Base-by-base conservation (phyloP, 64 coral and sea anemone species). In the Catalaphyllia jardinei region DNA sequence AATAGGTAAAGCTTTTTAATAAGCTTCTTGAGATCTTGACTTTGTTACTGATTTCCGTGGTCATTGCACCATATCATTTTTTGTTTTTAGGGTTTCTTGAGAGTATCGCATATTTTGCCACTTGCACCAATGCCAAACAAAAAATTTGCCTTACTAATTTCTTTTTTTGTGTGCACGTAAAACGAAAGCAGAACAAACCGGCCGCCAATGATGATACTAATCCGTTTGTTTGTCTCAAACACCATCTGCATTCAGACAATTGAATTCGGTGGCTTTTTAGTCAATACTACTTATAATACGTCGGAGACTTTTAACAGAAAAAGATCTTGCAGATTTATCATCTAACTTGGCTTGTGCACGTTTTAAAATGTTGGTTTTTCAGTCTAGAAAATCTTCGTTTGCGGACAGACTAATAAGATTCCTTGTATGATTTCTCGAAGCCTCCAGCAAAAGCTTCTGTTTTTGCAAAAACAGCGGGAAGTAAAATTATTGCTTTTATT, bases 391-490 rank as follows among this genome's bases (percentile, higher is more conserved):
- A 55, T 55, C n/a, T 28, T 69, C 65, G 20, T 5, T 57, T 12
- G 51, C 2, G 2, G 12, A 15, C 8, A 27, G 46, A 28, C 38
- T 77, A 77, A 77, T 77, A 55, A 79, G 29, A 27, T 28, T 55
- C 76, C 10, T 51, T 57, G 51, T 50, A 29, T 79, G 76, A n/a
- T 79, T 24, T 55, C 76, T 55, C 49, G 24, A 55, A 55, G 55
- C 6, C 2, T 14, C 10, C 10, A 55, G 22, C 10, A 54, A 4
- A 50, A 16, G 2, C 15, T 69, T 8, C 10, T 69, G 0, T 67
- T 69, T 69, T 69, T 69, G 65, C 22, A 25, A 20, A 29, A 31
- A 49, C 51, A 79, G 76, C 76, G 76, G 76, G 76, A 55, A 28
- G 12, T 79, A 15, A 17, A 54, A 55, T 29, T 28, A 54, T 24